Base-by-base conservation (phyloP, 1,140 invertebrate genomes). In the Meloidogyne chitwoodi region DNA sequence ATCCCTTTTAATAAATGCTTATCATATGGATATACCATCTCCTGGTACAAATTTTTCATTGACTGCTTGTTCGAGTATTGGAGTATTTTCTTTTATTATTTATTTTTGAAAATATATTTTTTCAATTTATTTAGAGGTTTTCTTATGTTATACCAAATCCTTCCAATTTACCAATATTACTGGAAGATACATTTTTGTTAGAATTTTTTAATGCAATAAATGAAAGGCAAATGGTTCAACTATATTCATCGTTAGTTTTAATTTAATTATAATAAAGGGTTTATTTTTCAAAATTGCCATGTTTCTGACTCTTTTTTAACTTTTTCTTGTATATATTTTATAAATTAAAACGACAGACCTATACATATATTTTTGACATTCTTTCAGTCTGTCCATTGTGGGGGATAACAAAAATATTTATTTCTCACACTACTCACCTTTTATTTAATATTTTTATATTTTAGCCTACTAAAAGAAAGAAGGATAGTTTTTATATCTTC, bases 151-250 rank as follows among this genome's bases (percentile, higher is more conserved):
- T 78, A 2, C 77, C 77, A 19, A 75, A 78, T 61, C 16, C 63
- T 22, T 69, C 65, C 2, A 77, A 78, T 75, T 65, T 78, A 27
- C 83, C 83, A n/a, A 82, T 81, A 14, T 56, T 84, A n/a, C 73
- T 68, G n/a, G 74, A 82, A 16, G 83, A 84, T 61, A 83, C 82
- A 56, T 85, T 65, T 75, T 74, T 84, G 68, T 69, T 85, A 16
- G 83, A 84, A 64, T 84, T 84, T 75, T 84, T 83, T 63, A 84
- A 84, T 74, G 83, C 83, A 12, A 68, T 85, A 14, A 74, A 75
- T 56, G 83, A 84, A 56, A 70, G 68, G 41, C 80, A 85, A 27
- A 84, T 86, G 83, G 73, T 84, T 38, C 69, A 78, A 14, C 56
- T 85, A 29, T 84, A 82, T 67, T 78, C 79, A n/a, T 81, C 82